Conservation (phyloP, 2,797 vertebrate genomes). For the Micropoecilia bifurca region DNA sequence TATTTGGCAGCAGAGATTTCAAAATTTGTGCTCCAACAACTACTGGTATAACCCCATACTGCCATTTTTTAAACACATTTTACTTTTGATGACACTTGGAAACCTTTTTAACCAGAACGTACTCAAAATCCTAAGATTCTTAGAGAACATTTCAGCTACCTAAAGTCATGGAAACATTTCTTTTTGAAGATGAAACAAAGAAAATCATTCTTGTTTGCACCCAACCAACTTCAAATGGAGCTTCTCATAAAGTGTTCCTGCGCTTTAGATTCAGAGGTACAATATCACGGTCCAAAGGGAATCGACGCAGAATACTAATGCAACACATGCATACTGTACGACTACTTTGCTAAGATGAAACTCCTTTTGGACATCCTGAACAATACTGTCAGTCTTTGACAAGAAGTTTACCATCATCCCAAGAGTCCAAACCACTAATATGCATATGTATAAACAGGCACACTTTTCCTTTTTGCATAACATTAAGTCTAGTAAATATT, state of each 20-base stretch:
- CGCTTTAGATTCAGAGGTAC: slow-evolving; percentile 30
- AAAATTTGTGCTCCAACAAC: neutral
- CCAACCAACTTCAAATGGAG: slow-evolving; percentile 43
- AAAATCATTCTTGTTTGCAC: slow-evolving; percentile 6
- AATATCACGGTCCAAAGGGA: slow-evolving; percentile 45
- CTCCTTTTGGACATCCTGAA: slow-evolving; percentile 45
- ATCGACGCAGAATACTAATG: slow-evolving; percentile 51
- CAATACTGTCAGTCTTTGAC: slow-evolving; percentile 56
- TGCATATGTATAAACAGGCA: slow-evolving; percentile 61
- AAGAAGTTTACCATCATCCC: slow-evolving; percentile 49
- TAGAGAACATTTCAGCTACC: neutral
- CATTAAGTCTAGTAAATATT: slow-evolving; percentile 62
- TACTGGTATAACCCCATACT: neutral
- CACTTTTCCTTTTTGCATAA: slow-evolving; percentile 49
- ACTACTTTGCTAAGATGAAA: slow-evolving; percentile 44
- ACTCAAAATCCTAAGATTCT: neutral
- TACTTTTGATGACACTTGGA: neutral
- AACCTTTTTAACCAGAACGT: neutral
- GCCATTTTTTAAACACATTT: neutral
- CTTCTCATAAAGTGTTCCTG: slow-evolving; percentile 51
- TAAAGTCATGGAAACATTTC: neutral
- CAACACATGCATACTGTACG: slow-evolving; percentile 22
- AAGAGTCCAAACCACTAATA: slow-evolving; percentile 37
- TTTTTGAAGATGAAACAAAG: neutral
- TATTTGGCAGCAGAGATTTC: neutral